Percentiles rank a stretch among this genome's conserved stretches.
These are phyloP conservation scores for Catocala fraxini DNA, from an alignment of 2,888 invertebrate genomes.

Conservation along the genomic window DNA sequence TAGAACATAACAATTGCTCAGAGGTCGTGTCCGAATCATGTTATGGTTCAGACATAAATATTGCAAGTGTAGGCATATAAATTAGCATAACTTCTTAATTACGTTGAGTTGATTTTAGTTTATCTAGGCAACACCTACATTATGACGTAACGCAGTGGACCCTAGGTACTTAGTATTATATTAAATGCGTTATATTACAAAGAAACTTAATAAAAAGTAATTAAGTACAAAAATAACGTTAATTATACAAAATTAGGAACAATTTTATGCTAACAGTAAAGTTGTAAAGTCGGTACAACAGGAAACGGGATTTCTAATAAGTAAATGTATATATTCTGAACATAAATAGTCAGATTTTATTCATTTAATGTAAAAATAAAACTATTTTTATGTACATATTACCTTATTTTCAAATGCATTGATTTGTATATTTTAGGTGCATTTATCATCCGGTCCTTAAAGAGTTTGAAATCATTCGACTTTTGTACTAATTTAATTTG, in stretches of 20 bases:
- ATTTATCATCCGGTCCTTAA: background rate
- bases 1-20: no score
- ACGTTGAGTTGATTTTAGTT: constrained; percentile 42
- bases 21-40: background rate
- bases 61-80: no score
- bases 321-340: background rate
- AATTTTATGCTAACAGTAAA: constrained; percentile 35
- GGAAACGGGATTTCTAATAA: constrained; percentile 1
- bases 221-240: constrained; percentile 38
- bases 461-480: background rate
- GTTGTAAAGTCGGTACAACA: constrained; percentile 36
- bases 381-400: constrained; percentile 18
- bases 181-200: constrained; percentile 41
- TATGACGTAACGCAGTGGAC: constrained; percentile 65
- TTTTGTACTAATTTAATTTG: background rate
- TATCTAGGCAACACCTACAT: constrained; percentile 63
- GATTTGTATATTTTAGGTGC: constrained; percentile 11
- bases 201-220: constrained; percentile 29
- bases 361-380: constrained; percentile 11
- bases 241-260: constrained; percentile 38
- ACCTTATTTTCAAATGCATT: constrained; percentile 24
- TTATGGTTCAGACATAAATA: no score
- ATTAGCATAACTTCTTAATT: no score
- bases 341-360: background rate
- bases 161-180: constrained; percentile 66